Percentiles rank a stretch among this genome's conserved stretches.
Conservation (phyloP, 2,113 vertebrate genomes). For the Steatornis caripensis region DNA sequence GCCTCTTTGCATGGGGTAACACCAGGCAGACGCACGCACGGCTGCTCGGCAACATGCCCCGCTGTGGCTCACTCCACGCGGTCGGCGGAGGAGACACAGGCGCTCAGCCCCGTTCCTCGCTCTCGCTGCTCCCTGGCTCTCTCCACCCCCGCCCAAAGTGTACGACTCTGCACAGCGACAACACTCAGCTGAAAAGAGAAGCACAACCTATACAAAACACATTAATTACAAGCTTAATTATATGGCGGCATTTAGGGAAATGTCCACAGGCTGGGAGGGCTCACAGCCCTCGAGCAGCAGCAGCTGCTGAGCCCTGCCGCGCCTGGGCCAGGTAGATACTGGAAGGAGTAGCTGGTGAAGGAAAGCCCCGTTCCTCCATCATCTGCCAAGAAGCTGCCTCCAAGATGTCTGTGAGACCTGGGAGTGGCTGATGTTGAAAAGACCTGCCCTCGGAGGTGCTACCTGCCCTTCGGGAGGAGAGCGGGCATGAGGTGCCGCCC, state of each 20-base stretch:
- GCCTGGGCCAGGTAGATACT: not conserved
- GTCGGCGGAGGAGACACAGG: not conserved
- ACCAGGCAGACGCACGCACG: fast-evolving
- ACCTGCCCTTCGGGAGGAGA: fast-evolving
- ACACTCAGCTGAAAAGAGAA: not conserved
- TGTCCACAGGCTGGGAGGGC: not conserved
- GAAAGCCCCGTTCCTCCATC: not conserved
- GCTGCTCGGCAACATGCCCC: not conserved
- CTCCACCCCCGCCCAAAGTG: not conserved
- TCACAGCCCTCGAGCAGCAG: not conserved
- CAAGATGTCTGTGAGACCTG: not conserved
- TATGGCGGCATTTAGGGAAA: not conserved
- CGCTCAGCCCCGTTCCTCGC: not conserved
- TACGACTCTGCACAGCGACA: not conserved
- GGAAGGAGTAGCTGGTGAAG: not conserved
- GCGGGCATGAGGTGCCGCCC: fast-evolving
- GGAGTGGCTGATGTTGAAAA: not conserved
- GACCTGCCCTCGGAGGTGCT: fast-evolving
- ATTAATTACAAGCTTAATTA: not conserved
- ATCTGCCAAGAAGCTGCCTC: not conserved
- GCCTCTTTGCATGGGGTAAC: too few relatives aligned
- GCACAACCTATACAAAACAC: not conserved
- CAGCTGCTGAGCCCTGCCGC: not conserved
- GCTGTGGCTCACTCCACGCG: not conserved
- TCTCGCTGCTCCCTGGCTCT: not conserved